Percentiles rank a stretch among this genome's conserved stretches.
Conservation (phyloP, 2,888 invertebrate genomes). For the Heliconius ismenius region DNA sequence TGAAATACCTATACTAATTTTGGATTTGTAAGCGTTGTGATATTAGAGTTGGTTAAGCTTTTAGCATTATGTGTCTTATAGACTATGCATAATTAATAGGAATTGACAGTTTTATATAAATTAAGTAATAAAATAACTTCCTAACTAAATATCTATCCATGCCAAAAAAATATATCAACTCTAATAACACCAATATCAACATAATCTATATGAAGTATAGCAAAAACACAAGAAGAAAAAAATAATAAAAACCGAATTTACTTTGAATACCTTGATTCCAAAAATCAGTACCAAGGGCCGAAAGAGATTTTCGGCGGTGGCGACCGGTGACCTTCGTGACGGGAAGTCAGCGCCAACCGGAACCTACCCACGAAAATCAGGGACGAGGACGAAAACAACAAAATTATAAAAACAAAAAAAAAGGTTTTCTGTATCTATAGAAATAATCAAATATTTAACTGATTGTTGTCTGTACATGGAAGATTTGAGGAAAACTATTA, state of each 20-base stretch:
- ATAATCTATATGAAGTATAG: background rate
- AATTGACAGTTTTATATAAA: too few species aligned
- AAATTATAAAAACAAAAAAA: slow-evolving; percentile 48
- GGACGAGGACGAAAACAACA: slow-evolving; percentile 49
- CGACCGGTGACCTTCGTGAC: slow-evolving; percentile 62
- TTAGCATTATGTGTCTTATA: background rate
- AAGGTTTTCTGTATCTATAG: background rate
- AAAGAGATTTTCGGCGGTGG: slow-evolving; percentile 78
- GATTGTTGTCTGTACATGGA: too few species aligned
- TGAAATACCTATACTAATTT: background rate
- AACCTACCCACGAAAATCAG: slow-evolving; percentile 63
- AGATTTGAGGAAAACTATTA: too few species aligned
- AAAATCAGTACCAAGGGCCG: slow-evolving; percentile 77
- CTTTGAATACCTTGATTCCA: slow-evolving; percentile 44
- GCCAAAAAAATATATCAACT: slow-evolving; percentile 5
- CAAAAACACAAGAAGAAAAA: slow-evolving; percentile 1
- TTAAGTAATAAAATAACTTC: too few species aligned
- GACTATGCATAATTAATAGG: background rate
- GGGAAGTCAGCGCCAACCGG: slow-evolving; percentile 69
- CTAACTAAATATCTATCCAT: background rate
- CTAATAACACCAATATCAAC: slow-evolving; percentile 4
- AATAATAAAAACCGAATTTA: background rate
- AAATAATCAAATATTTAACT: too few species aligned
- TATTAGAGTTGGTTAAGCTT: slow-evolving; percentile 12
- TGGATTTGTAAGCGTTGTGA: background rate